Base-by-base conservation (phyloP, 2,113 vertebrate genomes). In the Oceanites oceanicus region DNA sequence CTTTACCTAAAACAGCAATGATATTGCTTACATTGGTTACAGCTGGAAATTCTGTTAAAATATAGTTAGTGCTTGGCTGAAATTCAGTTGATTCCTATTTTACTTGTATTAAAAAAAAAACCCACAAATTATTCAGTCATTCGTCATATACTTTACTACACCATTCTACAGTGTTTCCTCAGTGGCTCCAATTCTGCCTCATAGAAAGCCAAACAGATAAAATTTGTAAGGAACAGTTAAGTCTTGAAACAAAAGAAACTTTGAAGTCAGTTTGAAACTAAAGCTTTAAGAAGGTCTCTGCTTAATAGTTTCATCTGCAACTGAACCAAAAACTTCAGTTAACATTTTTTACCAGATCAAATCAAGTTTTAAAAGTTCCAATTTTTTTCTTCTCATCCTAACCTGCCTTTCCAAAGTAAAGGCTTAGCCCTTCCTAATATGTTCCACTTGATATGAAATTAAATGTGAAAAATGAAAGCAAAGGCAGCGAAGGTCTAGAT, bases 381-480 rank as follows among this genome's bases (percentile, higher is more conserved):
- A 3, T 79, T 81, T 73, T 63, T 84, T 62, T 62, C 15, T 81
- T 87, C 40, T 67, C 9, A 47, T 77, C 34, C 27, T 63, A 77
- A 86, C 20, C 15, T 58, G 56, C n/a, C 55, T 91, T 92, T 78
- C n/a, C 72, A 59, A 92, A 95, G 49, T 14, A 89, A 71, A 92
- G 52, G 52, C 44, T 95, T 91, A 91, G 52, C 38, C 21, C 55
- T 81, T 91, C 30, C 40, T 89, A 89, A 59, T 85, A 78, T 18
- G 65, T 91, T 95, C 70, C 73, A 91, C 61, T 15, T 87, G 89
- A 87, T 53, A 81, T 11, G 23, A 91, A 95, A 94, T 94, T 71
- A 86, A 81, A 85, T 47, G 14, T 78, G 65, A 75, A 94, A 97
- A 95, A 91, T 72, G 15, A 65, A 91, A 87, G 91, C 25, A 92